These are phyloP conservation scores for Torymus auratus DNA, from an alignment of 2,888 invertebrate genomes.

Conservation along the genomic window DNA sequence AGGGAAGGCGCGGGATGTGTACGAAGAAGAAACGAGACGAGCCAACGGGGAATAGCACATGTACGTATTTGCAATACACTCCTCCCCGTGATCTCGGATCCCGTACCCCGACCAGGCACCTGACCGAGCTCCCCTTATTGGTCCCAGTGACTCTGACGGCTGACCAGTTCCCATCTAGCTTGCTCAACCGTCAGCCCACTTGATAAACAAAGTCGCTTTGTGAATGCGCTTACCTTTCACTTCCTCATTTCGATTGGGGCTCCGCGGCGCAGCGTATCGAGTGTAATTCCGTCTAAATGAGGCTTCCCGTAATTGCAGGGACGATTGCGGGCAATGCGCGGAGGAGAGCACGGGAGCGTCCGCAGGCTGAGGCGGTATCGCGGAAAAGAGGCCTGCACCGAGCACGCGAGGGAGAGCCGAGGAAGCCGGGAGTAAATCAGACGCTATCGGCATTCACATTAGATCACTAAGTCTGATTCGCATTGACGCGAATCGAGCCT, in stretches of 20 bases:
- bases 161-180: too few species aligned
- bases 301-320: constrained; percentile 21
- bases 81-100: constrained; percentile 3
- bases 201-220: too few species aligned
- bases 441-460: constrained; percentile 74
- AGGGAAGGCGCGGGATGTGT: constrained; percentile 28
- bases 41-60: constrained; percentile 39
- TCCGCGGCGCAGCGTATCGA: background rate
- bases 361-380: constrained; percentile 7
- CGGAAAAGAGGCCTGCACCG: constrained; percentile 27
- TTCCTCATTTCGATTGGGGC: too few species aligned
- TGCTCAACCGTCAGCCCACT: too few species aligned
- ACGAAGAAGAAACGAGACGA: constrained; percentile 44
- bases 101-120: background rate
- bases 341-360: background rate
- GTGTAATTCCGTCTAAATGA: background rate
- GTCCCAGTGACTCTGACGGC: too few species aligned
- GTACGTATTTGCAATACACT: constrained; percentile 9
- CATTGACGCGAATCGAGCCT: constrained; percentile 76
- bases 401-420: constrained; percentile 47
- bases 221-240: too few species aligned
- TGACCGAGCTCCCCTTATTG: background rate
- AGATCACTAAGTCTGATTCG: constrained; percentile 76
- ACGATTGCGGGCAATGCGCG: background rate
- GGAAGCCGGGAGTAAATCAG: constrained; percentile 71